A percentile compares a stretch with the other conserved stretches of the same genome.
phyloP scores from a whole-genome alignment of 2,113 vertebrate species.

The Acrocephalus arundinaceus region DNA sequence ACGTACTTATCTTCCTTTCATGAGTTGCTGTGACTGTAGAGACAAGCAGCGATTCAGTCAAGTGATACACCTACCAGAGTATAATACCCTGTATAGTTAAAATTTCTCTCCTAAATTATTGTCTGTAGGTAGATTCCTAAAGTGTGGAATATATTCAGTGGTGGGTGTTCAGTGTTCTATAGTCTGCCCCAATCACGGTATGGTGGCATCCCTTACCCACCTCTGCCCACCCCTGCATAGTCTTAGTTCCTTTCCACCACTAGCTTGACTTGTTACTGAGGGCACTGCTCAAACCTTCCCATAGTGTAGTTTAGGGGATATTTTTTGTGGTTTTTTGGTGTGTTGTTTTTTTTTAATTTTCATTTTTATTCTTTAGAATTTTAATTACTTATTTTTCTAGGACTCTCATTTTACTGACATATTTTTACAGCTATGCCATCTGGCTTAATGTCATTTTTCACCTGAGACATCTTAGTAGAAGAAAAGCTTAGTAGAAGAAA shows the following conservation, averaged over 20 bases:
- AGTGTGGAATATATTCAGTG: background rate
- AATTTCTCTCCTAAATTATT: background rate
- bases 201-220: background rate
- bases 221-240: accelerated
- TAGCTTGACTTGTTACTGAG: background rate
- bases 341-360: too few species aligned
- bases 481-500: background rate
- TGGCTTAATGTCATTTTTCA: constrained; percentile 43
- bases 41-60: background rate
- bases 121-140: background rate
- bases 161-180: background rate
- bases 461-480: background rate
- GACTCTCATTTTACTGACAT: background rate
- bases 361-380: constrained; percentile 7
- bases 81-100: background rate
- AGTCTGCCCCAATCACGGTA: background rate
- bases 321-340: background rate
- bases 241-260: background rate
- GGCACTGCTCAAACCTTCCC: background rate
- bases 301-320: background rate
- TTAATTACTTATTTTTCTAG: constrained; percentile 6
- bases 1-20: background rate
- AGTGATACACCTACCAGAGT: background rate
- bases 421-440: constrained; percentile 21
- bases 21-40: background rate